Conservation (phyloP, 2,113 vertebrate genomes). For the Andinoacara biseriatus region DNA sequence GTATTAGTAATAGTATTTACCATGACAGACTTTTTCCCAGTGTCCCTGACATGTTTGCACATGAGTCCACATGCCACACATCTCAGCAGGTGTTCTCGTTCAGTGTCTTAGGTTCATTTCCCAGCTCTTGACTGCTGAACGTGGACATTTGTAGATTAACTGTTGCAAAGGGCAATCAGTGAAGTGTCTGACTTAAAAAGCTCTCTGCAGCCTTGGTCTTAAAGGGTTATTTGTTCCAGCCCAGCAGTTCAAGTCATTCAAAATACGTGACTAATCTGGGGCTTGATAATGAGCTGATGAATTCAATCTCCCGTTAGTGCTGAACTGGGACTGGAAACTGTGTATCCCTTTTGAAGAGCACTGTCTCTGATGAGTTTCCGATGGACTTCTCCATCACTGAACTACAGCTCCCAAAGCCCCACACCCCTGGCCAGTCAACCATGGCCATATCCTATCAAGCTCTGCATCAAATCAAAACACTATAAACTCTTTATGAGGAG, state of each 20-base stretch:
- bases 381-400: slow-evolving; percentile 68
- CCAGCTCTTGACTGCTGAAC: slow-evolving; percentile 49
- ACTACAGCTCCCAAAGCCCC: slow-evolving; percentile 70
- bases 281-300: slow-evolving; percentile 77
- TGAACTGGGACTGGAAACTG: slow-evolving; percentile 71
- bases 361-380: slow-evolving; percentile 69
- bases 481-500: slow-evolving; percentile 76
- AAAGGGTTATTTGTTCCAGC: slow-evolving; percentile 74
- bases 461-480: slow-evolving; percentile 77
- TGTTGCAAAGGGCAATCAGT: slow-evolving; percentile 44
- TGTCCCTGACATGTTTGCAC: slow-evolving; percentile 26
- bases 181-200: slow-evolving; percentile 53
- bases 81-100: slow-evolving; percentile 52
- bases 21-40: slow-evolving; percentile 33
- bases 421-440: slow-evolving; percentile 69
- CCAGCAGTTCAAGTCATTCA: slow-evolving; percentile 65
- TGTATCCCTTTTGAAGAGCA: slow-evolving; percentile 62
- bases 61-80: slow-evolving; percentile 8
- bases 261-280: slow-evolving; percentile 71
- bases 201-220: slow-evolving; percentile 52
- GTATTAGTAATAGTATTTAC: slow-evolving; percentile 9
- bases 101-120: slow-evolving; percentile 30
- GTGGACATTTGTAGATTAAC: slow-evolving; percentile 47
- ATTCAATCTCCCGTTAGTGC: slow-evolving; percentile 77
- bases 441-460: slow-evolving; percentile 70